Base-by-base conservation (phyloP, 2,797 vertebrate genomes). In the Cyclura pinguis region DNA sequence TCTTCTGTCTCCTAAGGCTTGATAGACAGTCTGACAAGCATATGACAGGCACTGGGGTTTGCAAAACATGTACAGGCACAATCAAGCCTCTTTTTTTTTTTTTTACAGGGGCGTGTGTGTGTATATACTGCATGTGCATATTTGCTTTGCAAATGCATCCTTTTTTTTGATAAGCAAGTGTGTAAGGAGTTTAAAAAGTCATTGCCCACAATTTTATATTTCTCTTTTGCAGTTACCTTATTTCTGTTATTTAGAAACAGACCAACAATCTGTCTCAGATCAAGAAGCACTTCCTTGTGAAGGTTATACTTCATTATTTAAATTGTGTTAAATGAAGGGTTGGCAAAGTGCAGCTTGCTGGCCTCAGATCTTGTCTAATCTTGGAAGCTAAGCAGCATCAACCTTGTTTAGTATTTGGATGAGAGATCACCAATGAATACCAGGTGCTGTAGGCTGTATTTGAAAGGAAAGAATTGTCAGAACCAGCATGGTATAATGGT, bases 1-100 rank as follows among this genome's bases (percentile, higher is more conserved):
- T 38, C n/a, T 92, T 62, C 1, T 0, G 3, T 67, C 94, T 86
- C 77, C 88, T 64, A 2, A 4, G 78, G 78, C 92, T 88, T 87
- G 90, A 83, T 89, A 93, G 64, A 42, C 92, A 92, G 90, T 59
- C 57, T 92, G 89, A 94, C 84, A 93, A 92, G 93, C 92, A 95
- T 20, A 62, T 77, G 73, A 32, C 59, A 47, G 20, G 18, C 24
- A 67, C 32, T 50, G n/a, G 74, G 67, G 6, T n/a, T 55, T 22
- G 6, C 47, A 76, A 59, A 76, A 42, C 72, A 57, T 74, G 84
- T 86, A 74, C n/a, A 57, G 69, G 50, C 62, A 69, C 32, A 27
- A 18, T 80, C 32, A 80, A 80, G 62, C 6, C 0, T 59, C 47
- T 80, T 81, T 80, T 81, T 7, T 72, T 88, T 88, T 88, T 7